phyloP scores from a whole-genome alignment of 2,113 vertebrate genomes.

The Orthochromis indermauri region DNA sequence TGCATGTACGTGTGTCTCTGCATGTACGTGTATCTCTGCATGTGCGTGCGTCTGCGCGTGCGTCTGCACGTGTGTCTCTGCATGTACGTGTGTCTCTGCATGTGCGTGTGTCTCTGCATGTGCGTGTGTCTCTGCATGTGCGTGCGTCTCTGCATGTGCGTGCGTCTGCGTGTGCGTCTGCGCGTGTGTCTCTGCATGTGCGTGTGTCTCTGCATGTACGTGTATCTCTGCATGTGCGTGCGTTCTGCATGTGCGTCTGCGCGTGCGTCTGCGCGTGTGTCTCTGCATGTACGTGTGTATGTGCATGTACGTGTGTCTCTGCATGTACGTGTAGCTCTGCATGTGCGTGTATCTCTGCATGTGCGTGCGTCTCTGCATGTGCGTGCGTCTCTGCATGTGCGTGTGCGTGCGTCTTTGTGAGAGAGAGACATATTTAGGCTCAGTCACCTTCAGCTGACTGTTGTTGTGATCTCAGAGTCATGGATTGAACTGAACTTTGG shows the following conservation, averaged over 20 bases:
- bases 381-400: fast-evolving
- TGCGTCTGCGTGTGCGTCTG: fast-evolving
- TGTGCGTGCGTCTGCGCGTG: fast-evolving
- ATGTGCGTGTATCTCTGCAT: fast-evolving
- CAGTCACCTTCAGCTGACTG: background rate
- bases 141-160: fast-evolving
- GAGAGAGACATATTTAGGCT: background rate
- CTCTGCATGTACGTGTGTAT: fast-evolving
- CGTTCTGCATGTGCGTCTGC: too few species aligned
- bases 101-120: too few species aligned
- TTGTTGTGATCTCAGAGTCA: background rate
- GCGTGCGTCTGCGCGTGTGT: fast-evolving
- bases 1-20: fast-evolving
- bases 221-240: too few species aligned
- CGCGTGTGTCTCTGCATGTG: fast-evolving
- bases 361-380: fast-evolving
- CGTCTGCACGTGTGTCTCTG: too few species aligned
- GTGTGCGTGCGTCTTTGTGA: fast-evolving
- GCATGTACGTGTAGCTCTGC: fast-evolving
- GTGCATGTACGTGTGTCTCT: fast-evolving
- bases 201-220: fast-evolving
- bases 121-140: fast-evolving
- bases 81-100: fast-evolving
- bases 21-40: fast-evolving
- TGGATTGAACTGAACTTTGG: background rate